A percentile compares a stretch with the other conserved stretches of the same genome.
phyloP scores from a whole-genome alignment of 2,113 vertebrate species.

The Paraplagusia blochii region DNA sequence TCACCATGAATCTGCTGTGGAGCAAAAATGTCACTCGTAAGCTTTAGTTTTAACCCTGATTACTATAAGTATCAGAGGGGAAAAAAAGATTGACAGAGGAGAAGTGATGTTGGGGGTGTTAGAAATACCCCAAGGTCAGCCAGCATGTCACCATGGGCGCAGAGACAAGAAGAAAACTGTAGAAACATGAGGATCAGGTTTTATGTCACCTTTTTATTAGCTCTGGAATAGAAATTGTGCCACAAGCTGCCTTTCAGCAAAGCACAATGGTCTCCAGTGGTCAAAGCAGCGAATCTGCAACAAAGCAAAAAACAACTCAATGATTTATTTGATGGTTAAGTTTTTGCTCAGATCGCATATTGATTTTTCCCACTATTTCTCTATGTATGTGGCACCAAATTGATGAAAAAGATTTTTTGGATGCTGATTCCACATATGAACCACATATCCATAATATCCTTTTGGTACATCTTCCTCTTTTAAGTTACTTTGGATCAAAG shows the following conservation, averaged over 20 bases:
- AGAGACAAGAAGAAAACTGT: constrained; percentile 35
- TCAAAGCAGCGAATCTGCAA: constrained; percentile 13
- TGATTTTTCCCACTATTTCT: too few relatives aligned
- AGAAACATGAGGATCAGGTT: constrained; percentile 55
- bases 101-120: constrained; percentile 7
- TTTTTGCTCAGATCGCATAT: too few relatives aligned
- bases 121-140: constrained; percentile 29
- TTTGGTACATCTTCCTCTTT: too few relatives aligned
- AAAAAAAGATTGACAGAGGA: constrained; percentile 11
- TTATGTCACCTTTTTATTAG: constrained; percentile 55
- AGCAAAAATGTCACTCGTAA: too few relatives aligned
- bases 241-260: constrained; percentile 14
- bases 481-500: too few relatives aligned
- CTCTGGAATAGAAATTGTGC: constrained; percentile 17
- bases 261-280: constrained; percentile 61
- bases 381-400: too few relatives aligned
- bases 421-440: background rate
- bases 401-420: too few relatives aligned
- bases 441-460: too few relatives aligned
- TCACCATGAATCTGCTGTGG: too few relatives aligned
- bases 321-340: too few relatives aligned
- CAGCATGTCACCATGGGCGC: constrained; percentile 36
- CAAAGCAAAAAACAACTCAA: too few relatives aligned
- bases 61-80: background rate
- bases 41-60: too few relatives aligned